Evolutionary conservation across 2,113 vertebrate species (phyloP).

Genomic region (Mugil cephalus): DNA sequence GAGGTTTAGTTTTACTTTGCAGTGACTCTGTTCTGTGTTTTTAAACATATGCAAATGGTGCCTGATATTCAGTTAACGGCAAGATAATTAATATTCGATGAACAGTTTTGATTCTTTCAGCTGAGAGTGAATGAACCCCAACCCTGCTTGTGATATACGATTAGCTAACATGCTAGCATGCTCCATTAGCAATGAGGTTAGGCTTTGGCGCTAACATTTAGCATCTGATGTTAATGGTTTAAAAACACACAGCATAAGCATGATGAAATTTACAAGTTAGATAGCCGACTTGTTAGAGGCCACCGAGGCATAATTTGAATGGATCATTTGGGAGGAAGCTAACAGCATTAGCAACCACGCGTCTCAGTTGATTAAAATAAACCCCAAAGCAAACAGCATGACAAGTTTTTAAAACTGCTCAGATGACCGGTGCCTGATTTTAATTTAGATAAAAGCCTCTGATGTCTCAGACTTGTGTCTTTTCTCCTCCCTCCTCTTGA

Average conservation of each 20-base stretch:
- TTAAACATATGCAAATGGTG: slow-evolving; percentile 6
- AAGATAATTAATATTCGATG: slow-evolving; percentile 6
- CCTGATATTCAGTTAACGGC: slow-evolving; percentile 1
- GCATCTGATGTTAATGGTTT: slow-evolving; percentile 35
- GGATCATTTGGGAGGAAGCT: slow-evolving; percentile 3
- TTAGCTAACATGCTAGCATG: slow-evolving; percentile 40
- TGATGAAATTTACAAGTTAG: slow-evolving; percentile 10
- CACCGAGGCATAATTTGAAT: not conserved
- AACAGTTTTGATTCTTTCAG: not conserved
- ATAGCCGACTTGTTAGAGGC: not conserved
- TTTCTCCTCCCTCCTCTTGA: not conserved
- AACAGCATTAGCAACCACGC: slow-evolving; percentile 22
- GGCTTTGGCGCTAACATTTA: slow-evolving; percentile 28
- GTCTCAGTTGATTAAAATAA: slow-evolving; percentile 5
- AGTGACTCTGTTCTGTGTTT: not conserved
- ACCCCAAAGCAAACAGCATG: slow-evolving; percentile 5
- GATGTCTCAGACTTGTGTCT: not conserved
- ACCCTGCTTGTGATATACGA: slow-evolving; percentile 1
- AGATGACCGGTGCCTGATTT: not conserved
- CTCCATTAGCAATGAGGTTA: slow-evolving; percentile 58
- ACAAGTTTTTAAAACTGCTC: not conserved
- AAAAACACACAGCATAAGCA: slow-evolving; percentile 51
- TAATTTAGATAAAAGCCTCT: not conserved
- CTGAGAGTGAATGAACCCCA: slow-evolving; percentile 15
- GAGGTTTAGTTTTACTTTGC: slow-evolving; percentile 10